Percentiles rank a stretch among this genome's conserved stretches.
These are phyloP conservation scores for Lobophora halterata DNA, from an alignment of 2,888 invertebrate genomes.

Conservation along the genomic window DNA sequence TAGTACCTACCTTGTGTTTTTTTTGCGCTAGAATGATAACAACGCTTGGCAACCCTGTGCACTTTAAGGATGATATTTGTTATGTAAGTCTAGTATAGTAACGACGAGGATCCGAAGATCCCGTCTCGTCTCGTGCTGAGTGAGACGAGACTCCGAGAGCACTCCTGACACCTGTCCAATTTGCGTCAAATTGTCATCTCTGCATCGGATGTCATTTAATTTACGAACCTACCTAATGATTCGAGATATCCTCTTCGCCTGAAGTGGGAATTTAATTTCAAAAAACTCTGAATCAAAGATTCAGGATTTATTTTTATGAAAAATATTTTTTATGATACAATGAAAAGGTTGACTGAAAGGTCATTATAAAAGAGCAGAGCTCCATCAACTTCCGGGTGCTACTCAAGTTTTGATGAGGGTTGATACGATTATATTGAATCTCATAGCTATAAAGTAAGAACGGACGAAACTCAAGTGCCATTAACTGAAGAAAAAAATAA, in stretches of 20 bases:
- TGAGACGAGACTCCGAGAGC: no score
- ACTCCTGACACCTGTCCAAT: slow-evolving; percentile 65
- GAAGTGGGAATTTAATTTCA: slow-evolving; percentile 6
- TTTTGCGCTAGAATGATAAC: background rate
- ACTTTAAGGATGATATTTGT: slow-evolving; percentile 53
- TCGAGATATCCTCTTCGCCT: slow-evolving; percentile 18
- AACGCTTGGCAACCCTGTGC: slow-evolving; percentile 42
- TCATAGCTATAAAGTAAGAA: slow-evolving; percentile 24
- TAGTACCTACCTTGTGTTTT: no score
- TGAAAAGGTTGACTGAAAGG: background rate
- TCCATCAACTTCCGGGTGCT: background rate
- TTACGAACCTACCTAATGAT: slow-evolving; percentile 38
- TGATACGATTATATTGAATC: slow-evolving; percentile 25
- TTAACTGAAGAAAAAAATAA: slow-evolving; percentile 34
- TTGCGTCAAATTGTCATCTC: slow-evolving; percentile 58
- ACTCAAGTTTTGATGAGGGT: slow-evolving; percentile 19
- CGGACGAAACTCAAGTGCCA: slow-evolving; percentile 28
- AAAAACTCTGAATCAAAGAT: slow-evolving; percentile 4
- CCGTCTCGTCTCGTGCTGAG: slow-evolving; percentile 26
- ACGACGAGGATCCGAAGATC: slow-evolving; percentile 46
- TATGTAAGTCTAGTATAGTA: slow-evolving; percentile 57
- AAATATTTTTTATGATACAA: slow-evolving; percentile 3
- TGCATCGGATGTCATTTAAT: slow-evolving; percentile 47
- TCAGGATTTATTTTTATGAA: background rate
- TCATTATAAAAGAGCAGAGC: background rate